Percentiles rank a stretch among this genome's conserved stretches.
phyloP scores from a whole-genome alignment of 1,140 invertebrate genomes.

The Telenomus remus region DNA sequence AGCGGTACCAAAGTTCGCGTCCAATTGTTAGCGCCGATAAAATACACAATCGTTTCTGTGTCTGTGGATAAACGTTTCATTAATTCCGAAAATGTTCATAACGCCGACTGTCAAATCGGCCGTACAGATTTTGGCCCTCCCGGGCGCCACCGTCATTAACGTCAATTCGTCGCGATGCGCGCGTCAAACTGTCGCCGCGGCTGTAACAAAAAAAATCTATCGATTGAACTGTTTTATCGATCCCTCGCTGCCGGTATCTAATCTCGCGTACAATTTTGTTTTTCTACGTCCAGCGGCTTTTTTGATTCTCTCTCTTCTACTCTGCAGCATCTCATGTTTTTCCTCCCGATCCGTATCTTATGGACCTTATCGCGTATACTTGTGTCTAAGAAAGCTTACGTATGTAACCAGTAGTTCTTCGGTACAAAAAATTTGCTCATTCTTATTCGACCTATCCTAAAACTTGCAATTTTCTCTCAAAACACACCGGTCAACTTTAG shows the following conservation, averaged over 20 bases:
- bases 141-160: background rate
- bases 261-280: conserved; percentile 60
- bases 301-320: conserved; percentile 41
- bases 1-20: too few relatives aligned
- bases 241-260: conserved; percentile 63
- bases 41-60: too few relatives aligned
- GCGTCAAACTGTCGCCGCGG: conserved; percentile 2
- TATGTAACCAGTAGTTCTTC: too few relatives aligned
- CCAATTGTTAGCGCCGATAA: too few relatives aligned
- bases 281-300: conserved; percentile 51
- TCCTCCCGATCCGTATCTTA: conserved; percentile 47
- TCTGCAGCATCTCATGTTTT: conserved; percentile 43
- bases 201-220: background rate
- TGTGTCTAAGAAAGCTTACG: conserved; percentile 2
- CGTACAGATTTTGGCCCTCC: too few relatives aligned
- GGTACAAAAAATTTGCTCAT: too few relatives aligned
- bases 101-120: too few relatives aligned
- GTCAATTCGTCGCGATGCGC: background rate
- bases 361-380: conserved; percentile 50
- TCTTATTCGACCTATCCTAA: too few relatives aligned
- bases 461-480: too few relatives aligned
- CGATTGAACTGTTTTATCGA: conserved; percentile 67
- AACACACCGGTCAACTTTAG: too few relatives aligned
- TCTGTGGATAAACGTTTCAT: too few relatives aligned
- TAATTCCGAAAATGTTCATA: too few relatives aligned